Evolutionary conservation across 2,888 invertebrate genomes (phyloP).

Genomic region (Ceriagrion tenellum): DNA sequence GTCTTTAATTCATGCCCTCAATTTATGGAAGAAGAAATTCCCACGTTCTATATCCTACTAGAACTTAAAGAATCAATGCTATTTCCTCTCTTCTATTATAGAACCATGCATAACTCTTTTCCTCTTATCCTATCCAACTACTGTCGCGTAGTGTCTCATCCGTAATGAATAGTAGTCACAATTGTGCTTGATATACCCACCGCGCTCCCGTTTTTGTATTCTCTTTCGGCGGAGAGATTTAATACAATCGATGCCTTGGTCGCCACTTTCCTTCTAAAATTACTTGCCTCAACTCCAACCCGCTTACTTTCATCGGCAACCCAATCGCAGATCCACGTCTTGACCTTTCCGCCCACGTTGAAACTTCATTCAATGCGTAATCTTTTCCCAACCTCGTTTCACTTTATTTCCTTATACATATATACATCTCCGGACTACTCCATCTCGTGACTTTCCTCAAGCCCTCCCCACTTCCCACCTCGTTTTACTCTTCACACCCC

Average conservation of each 20-base stretch:
- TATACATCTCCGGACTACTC: neutral
- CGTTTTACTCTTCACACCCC: neutral
- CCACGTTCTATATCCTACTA: too few relatives aligned
- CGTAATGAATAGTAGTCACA: neutral
- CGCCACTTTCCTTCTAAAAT: neutral
- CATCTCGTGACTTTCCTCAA: constrained; percentile 6
- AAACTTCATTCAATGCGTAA: constrained; percentile 24
- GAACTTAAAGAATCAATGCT: too few relatives aligned
- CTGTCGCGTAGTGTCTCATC: neutral
- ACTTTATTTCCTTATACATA: neutral
- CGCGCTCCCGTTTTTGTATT: neutral
- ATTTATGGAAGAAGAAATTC: too few relatives aligned
- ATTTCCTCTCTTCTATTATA: too few relatives aligned
- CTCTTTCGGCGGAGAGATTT: neutral
- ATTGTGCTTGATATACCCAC: neutral
- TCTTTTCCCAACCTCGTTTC: constrained; percentile 29
- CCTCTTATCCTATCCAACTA: neutral
- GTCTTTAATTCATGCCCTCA: too few relatives aligned
- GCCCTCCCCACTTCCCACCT: neutral
- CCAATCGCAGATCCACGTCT: neutral
- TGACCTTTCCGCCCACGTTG: constrained; percentile 50
- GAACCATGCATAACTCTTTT: neutral
- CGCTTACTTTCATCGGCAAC: neutral
- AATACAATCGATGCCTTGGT: neutral
- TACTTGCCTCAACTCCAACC: neutral